Evolutionary conservation across 2,797 vertebrate genomes (phyloP).

Genomic region (Taenioides sp.): DNA sequence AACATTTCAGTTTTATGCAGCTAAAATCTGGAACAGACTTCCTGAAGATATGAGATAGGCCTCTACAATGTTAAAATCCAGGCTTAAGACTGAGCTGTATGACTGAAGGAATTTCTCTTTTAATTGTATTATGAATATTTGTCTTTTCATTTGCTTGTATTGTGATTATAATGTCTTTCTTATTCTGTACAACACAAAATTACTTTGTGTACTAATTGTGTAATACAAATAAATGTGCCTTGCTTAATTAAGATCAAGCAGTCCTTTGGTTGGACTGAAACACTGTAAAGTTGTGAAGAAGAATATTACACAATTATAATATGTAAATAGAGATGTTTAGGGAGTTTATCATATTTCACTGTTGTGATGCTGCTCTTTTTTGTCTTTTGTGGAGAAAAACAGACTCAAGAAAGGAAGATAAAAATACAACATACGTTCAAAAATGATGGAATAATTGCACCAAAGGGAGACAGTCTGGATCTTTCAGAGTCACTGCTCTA

Average conservation of each 20-base stretch:
- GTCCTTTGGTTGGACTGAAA: background rate
- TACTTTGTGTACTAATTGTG: no score
- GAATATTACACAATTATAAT: background rate
- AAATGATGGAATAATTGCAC: constrained; percentile 28
- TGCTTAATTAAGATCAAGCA: background rate
- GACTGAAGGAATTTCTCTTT: no score
- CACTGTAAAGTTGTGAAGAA: background rate
- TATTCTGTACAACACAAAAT: no score
- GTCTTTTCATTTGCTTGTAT: no score
- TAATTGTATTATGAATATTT: no score
- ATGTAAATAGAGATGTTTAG: background rate
- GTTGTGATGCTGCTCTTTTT: background rate
- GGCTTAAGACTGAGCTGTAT: no score
- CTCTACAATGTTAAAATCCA: no score
- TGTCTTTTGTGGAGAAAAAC: constrained; percentile 1
- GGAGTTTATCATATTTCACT: background rate
- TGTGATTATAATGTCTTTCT: no score
- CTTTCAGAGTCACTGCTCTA: constrained; percentile 38
- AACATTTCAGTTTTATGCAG: no score
- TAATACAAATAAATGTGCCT: no score
- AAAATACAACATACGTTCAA: background rate
- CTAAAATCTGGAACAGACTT: no score
- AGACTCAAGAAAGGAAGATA: constrained; percentile 9
- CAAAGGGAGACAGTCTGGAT: constrained; percentile 30
- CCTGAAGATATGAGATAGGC: no score